Conservation (phyloP, 2,888 invertebrate species). For the Xylophagus ater region DNA sequence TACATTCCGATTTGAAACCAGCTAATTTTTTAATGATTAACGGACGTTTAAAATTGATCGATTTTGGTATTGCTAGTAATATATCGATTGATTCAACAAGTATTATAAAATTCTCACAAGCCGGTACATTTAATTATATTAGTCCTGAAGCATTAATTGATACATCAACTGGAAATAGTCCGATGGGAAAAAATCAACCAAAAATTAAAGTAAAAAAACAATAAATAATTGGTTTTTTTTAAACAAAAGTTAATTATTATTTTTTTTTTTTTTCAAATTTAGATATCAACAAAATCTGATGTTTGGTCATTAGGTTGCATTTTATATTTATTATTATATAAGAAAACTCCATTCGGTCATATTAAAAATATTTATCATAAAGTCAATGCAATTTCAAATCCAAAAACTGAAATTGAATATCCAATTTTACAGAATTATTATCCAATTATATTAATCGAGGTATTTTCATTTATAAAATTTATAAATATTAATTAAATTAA, state of each 20-base stretch:
- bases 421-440: constrained; percentile 47
- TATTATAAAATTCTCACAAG: constrained; percentile 67
- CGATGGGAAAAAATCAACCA: constrained; percentile 38
- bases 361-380: constrained; percentile 60
- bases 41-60: constrained; percentile 83
- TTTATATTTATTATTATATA: constrained; percentile 83
- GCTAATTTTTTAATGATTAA: constrained; percentile 87
- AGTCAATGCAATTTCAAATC: constrained; percentile 65
- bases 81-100: constrained; percentile 82
- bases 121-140: constrained; percentile 91
- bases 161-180: constrained; percentile 41
- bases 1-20: constrained; percentile 94
- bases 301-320: constrained; percentile 98
- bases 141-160: constrained; percentile 84
- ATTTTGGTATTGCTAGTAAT: constrained; percentile 91
- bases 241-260: constrained; percentile 5
- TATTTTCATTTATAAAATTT: constrained; percentile 15
- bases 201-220: constrained; percentile 38
- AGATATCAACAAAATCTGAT: constrained; percentile 87
- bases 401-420: constrained; percentile 61
- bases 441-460: constrained; percentile 36
- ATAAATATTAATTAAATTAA: background rate
- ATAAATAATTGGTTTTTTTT: background rate
- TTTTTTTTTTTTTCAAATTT: constrained; percentile 20
- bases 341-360: constrained; percentile 82